Base-by-base conservation (phyloP, 2,888 invertebrate species). In the Ferdinandea cuprea region DNA sequence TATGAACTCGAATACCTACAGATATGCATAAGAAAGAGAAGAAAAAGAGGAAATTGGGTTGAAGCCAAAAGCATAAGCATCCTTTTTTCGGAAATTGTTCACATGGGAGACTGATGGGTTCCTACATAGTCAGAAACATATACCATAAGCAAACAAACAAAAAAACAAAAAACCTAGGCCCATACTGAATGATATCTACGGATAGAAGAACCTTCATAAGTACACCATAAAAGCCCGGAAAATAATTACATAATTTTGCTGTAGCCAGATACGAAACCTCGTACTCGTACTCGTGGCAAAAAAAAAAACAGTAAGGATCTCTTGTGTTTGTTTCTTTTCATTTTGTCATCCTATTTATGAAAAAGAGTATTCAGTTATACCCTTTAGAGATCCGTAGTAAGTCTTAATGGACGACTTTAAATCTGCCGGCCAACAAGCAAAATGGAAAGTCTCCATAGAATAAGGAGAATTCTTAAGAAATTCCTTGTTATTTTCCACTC, bases 211-310 rank as follows among this genome's bases (percentile, higher is more conserved):
- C 59, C 59, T 40, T 71, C 71, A 71, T 61, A 71, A 61, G 71
- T 59, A 71, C 61, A 32, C 40, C 59, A 59, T 71, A 71, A 71
- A 52, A 71, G 71, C 50, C 71, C 71, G 71, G 71, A 61, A 71
- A 71, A 71, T 71, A 71, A 71, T 71, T 71, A 61, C 42, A 71
- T 61, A 61, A 71, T 71, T 71, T 40, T 40, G 50, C 42, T 32
- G 59, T 17, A 59, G 40, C 48, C 11, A 9, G 37, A 48, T 37
- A 28, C 42, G 30, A 50, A 40, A 25, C 21, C 42, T 19, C n/a
- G 13, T 17, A n/a, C n/a, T n/a, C n/a, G n/a, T n/a, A n/a, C n/a
- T n/a, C n/a, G n/a, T n/a, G n/a, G n/a, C n/a, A n/a, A n/a, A n/a
- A 17, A 0, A 9, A 17, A 17, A 15, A 15, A 48, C 19, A 40